Evolutionary conservation across 2,113 vertebrate genomes (phyloP).

Genomic region (Heptranchias perlo): DNA sequence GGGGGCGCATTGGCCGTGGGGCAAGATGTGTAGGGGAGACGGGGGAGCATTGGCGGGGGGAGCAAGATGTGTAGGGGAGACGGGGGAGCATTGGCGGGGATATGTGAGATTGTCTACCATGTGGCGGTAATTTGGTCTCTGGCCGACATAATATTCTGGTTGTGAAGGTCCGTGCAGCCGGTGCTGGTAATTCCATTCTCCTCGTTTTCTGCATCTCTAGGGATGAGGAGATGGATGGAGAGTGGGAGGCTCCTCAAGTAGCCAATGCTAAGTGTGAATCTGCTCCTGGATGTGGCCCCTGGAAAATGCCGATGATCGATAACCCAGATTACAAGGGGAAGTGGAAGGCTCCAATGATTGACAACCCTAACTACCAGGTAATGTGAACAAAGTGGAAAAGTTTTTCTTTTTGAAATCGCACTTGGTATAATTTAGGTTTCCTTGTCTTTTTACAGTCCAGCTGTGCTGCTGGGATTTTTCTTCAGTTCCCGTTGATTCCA

Average conservation of each 20-base stretch:
- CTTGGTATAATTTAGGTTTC: neutral
- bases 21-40: too few species aligned
- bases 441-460: neutral
- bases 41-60: too few species aligned
- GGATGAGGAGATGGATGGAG: conserved; percentile 98
- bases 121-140: neutral
- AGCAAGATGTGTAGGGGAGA: too few species aligned
- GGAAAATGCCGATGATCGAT: conserved; percentile 85
- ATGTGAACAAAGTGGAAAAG: neutral
- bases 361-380: conserved; percentile 97
- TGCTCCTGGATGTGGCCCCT: conserved; percentile 83
- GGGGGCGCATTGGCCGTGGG: too few species aligned
- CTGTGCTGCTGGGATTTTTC: neutral
- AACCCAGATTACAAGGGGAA: conserved; percentile 97
- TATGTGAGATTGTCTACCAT: neutral
- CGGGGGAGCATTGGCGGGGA: neutral
- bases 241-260: conserved; percentile 95
- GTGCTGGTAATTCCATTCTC: neutral
- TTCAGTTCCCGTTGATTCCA: neutral
- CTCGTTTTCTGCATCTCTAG: conserved; percentile 52
- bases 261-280: conserved; percentile 85
- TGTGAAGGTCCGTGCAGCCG: neutral
- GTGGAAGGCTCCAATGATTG: conserved; percentile 95
- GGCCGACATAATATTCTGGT: neutral
- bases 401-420: neutral